Base-by-base conservation (phyloP, 2,888 invertebrate species). In the Zygaena filipendulae region DNA sequence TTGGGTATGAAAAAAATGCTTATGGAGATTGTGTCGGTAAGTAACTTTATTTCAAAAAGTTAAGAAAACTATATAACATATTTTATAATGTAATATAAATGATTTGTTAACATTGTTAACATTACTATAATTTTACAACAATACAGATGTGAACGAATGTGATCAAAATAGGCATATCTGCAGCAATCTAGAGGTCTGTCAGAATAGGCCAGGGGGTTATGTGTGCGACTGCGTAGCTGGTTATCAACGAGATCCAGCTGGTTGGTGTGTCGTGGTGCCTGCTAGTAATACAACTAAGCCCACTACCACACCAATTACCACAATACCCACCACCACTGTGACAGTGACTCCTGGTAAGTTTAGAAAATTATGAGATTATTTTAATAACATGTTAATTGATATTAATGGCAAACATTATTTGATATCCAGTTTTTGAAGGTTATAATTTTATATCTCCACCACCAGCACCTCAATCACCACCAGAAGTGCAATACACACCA, bases 171-270 rank as follows among this genome's bases (percentile, higher is more conserved):
- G 63, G 9, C 69, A 85, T 41, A 49, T 67, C 8, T 87, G 87
- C 47, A 70, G 61, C 5, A 40, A 39, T 3, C 45, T 59, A 3
- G 83, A 84, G 44, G 74, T 82, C 6, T 95, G 95, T 54, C 82
- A 87, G 23, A 95, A 95, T 56, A 83, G 86, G 1, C 87, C 87
- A 0, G 96, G 96, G 0, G 91, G 93, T 4, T 95, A 91, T 58
- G 68, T 74, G 10, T 94, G 94, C 55, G 84, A 84, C 13, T 95
- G 95, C 53, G 88, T 92, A 0, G 60, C 83, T 0, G 95, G 95
- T 0, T 95, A 91, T 59, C 61, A 82, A 8, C 81, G 84, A 33
- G 91, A 92, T 45, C 60, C 68, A 0, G 53, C 55, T 3, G 72
- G 69, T 3, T 69, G 60, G 55, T 77, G 77, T 31, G 42, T 35